Conservation (phyloP, 1,140 invertebrate genomes). For the Teleopsis dalmanni region DNA sequence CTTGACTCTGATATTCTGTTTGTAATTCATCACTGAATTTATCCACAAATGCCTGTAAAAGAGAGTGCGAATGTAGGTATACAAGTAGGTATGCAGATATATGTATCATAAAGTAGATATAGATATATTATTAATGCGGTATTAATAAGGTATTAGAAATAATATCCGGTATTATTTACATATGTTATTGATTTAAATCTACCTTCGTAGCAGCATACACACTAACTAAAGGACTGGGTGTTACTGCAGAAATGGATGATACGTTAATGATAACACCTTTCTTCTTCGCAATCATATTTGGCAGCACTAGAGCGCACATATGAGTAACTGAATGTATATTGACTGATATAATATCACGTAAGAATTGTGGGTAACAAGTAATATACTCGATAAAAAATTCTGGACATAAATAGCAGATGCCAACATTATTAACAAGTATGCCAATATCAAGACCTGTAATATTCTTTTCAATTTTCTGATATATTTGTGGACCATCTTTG, state of each 20-base stretch:
- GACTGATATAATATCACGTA: constrained; percentile 59
- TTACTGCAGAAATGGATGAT: constrained; percentile 72
- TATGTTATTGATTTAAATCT: constrained; percentile 13
- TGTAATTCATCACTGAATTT: constrained; percentile 76
- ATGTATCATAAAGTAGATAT: neutral
- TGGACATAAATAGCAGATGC: constrained; percentile 81
- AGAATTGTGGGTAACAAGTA: constrained; percentile 49
- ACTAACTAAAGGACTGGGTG: constrained; percentile 74
- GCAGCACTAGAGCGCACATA: constrained; percentile 79
- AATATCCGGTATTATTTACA: neutral
- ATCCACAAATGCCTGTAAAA: constrained; percentile 65
- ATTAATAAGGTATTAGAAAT: neutral
- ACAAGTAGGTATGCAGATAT: neutral
- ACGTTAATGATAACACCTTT: constrained; percentile 89
- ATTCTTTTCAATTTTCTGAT: constrained; percentile 65
- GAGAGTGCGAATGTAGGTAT: neutral
- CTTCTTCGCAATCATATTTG: constrained; percentile 76
- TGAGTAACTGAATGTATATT: constrained; percentile 69
- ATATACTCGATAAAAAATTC: constrained; percentile 70
- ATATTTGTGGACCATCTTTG: constrained; percentile 62
- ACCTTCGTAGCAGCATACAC: constrained; percentile 88
- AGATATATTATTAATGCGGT: neutral
- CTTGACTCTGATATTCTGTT: constrained; percentile 67
- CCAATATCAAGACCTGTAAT: constrained; percentile 78
- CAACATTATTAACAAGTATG: constrained; percentile 92